Percentiles rank a stretch among this genome's conserved stretches.
Evolutionary conservation across 2,888 invertebrate species (phyloP).

Genomic region (Lampropteryx suffumata): DNA sequence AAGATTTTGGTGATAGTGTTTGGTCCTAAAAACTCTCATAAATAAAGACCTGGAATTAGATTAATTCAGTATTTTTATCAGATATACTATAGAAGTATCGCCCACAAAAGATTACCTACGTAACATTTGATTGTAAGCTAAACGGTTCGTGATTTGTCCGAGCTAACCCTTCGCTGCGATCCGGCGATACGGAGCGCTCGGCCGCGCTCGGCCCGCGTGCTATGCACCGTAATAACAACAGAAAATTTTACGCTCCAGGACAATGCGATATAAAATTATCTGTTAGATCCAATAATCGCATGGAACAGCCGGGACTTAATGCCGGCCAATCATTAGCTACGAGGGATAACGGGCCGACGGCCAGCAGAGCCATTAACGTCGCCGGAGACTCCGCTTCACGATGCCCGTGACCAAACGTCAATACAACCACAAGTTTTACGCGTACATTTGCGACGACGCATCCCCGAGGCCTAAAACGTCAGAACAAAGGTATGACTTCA

Average conservation of each 20-base stretch:
- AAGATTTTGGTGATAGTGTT: too few relatives aligned
- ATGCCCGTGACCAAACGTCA: constrained; percentile 81
- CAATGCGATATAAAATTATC: constrained; percentile 83
- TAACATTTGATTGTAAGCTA: constrained; percentile 33
- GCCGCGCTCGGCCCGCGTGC: constrained; percentile 57
- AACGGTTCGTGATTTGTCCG: constrained; percentile 59
- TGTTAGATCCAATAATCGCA: constrained; percentile 83
- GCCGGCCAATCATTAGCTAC: constrained; percentile 83
- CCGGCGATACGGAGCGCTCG: constrained; percentile 53
- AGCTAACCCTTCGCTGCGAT: constrained; percentile 55
- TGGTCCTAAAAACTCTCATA: too few relatives aligned
- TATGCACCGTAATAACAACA: constrained; percentile 74
- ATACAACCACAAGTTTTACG: constrained; percentile 64
- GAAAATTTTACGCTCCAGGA: constrained; percentile 82
- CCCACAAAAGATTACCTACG: constrained; percentile 5
- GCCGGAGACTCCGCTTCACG: constrained; percentile 53
- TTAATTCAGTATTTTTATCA: too few relatives aligned
- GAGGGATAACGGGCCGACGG: constrained; percentile 80
- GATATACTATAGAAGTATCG: background rate
- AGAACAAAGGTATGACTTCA: constrained; percentile 78
- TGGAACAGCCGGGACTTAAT: constrained; percentile 79
- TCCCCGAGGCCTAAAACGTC: constrained; percentile 61
- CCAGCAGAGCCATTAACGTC: constrained; percentile 65
- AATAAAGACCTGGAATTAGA: too few relatives aligned
- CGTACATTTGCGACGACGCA: constrained; percentile 52